These are phyloP conservation scores for Sciaenops ocellatus DNA, from an alignment of 2,797 vertebrate species.

Conservation along the genomic window DNA sequence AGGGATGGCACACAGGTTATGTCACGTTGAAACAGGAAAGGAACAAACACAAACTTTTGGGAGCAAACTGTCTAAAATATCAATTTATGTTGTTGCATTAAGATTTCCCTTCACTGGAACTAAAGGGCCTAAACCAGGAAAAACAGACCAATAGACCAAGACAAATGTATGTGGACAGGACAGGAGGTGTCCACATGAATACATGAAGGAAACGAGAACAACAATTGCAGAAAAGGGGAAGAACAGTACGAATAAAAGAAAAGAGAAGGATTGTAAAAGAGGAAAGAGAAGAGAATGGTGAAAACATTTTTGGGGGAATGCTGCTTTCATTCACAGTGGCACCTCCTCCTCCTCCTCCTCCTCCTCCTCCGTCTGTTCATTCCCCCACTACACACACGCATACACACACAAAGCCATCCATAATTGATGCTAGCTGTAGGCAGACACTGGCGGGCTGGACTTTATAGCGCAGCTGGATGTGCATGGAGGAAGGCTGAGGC, in stretches of 20 bases:
- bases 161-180: not conserved
- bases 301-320: conserved; percentile 59
- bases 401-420: conserved; percentile 68
- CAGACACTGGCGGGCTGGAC: conserved; percentile 89
- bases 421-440: conserved; percentile 88
- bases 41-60: not conserved
- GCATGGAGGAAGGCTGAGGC: conserved; percentile 88
- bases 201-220: not conserved
- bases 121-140: not conserved
- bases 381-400: conserved; percentile 45
- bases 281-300: conserved; percentile 9
- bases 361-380: conserved; percentile 67
- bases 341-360: conserved; percentile 77
- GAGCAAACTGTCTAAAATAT: not conserved
- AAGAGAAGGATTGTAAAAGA: not conserved
- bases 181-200: not conserved
- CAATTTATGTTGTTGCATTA: no score
- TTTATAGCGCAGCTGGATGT: conserved; percentile 88
- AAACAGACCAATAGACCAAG: not conserved
- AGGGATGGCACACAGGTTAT: no score
- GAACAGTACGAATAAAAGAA: not conserved
- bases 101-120: not conserved
- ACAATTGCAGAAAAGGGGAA: not conserved
- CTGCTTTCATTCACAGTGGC: conserved; percentile 77
- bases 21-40: not conserved